Conservation (phyloP, 2,797 vertebrate genomes). For the Gallinago solitaria region DNA sequence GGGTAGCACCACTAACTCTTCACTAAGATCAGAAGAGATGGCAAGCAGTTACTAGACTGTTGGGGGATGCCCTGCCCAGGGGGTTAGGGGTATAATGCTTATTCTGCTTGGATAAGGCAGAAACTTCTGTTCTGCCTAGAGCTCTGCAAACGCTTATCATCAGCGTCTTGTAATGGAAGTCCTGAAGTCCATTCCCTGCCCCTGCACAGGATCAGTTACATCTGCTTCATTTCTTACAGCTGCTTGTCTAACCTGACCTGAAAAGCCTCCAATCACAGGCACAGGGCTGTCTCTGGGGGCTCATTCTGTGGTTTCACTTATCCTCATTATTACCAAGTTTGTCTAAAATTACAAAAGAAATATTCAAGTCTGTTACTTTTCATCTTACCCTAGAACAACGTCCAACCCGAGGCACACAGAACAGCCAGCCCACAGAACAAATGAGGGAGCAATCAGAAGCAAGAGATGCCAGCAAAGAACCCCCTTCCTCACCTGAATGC, state of each 20-base stretch:
- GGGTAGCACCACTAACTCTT: neutral
- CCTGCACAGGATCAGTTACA: neutral
- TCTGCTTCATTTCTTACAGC: neutral
- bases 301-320: neutral
- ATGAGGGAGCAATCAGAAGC: neutral
- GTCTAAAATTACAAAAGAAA: neutral
- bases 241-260: neutral
- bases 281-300: neutral
- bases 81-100: neutral
- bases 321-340: neutral
- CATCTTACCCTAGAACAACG: neutral
- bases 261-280: neutral
- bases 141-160: neutral
- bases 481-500: constrained; percentile 78
- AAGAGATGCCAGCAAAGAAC: neutral
- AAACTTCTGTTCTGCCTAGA: neutral
- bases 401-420: neutral
- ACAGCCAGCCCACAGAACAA: neutral
- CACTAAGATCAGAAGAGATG: neutral
- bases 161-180: neutral
- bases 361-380: neutral
- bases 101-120: neutral
- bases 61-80: neutral
- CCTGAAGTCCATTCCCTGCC: neutral
- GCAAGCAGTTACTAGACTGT: neutral